Evolutionary conservation across 2,797 vertebrate species (phyloP).

Genomic region (Toxotes lorentzi): DNA sequence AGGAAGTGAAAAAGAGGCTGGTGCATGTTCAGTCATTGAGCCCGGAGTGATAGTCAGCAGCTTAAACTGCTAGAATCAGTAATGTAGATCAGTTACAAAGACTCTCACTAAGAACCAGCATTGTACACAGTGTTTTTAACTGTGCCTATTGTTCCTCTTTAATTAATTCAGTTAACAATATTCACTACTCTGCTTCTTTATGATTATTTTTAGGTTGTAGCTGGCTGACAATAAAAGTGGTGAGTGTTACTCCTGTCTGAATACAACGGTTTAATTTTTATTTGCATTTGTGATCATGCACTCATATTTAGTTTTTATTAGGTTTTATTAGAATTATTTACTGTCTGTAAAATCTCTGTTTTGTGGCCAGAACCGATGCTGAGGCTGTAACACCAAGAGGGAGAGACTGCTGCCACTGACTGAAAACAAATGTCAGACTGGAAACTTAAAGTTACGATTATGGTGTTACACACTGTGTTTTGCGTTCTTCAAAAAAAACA

Average conservation of each 20-base stretch:
- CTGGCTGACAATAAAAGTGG: fast-evolving
- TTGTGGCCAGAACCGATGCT: fast-evolving
- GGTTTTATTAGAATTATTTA: background rate
- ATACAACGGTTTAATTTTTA: background rate
- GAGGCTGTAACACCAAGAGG: background rate
- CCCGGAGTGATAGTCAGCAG: too few relatives aligned
- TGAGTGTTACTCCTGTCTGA: constrained; percentile 37
- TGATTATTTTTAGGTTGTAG: constrained; percentile 51
- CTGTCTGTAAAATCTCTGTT: background rate
- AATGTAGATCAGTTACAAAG: too few relatives aligned
- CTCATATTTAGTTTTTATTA: background rate
- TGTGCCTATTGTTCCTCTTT: background rate
- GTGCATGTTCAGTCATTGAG: too few relatives aligned
- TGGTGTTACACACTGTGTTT: background rate
- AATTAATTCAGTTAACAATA: background rate
- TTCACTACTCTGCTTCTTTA: constrained; percentile 12
- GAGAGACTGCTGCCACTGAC: background rate
- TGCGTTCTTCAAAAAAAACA: background rate
- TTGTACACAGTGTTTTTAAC: too few relatives aligned
- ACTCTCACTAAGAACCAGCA: too few relatives aligned
- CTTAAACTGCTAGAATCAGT: too few relatives aligned
- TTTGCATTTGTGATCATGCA: too few relatives aligned
- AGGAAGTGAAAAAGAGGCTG: too few relatives aligned
- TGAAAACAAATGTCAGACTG: background rate
- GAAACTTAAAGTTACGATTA: background rate